Evolutionary conservation across 1,140 invertebrate genomes (phyloP).

Genomic region (Globodera rostochiensis): DNA sequence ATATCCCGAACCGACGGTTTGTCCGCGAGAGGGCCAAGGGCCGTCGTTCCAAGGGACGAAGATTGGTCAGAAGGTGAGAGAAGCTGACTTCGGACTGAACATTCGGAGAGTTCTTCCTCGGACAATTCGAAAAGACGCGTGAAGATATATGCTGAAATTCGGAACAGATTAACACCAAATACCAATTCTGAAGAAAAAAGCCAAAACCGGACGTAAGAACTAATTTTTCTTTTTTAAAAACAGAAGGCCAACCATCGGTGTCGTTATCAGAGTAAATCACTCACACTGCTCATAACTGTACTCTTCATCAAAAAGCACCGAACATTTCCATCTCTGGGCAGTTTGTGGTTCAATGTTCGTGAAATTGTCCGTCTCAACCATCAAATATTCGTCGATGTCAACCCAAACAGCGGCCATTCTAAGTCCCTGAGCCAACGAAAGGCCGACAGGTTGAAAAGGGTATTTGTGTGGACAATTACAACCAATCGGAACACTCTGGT

Average conservation of each 20-base stretch:
- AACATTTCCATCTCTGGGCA: slow-evolving; percentile 45
- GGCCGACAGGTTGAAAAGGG: slow-evolving; percentile 19
- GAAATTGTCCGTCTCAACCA: slow-evolving; percentile 45
- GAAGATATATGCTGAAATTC: slow-evolving; percentile 25
- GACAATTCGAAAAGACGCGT: slow-evolving; percentile 30
- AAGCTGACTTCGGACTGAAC: slow-evolving; percentile 2
- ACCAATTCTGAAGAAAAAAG: slow-evolving; percentile 4
- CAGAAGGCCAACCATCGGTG: too few relatives aligned
- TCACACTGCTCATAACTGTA: slow-evolving; percentile 45
- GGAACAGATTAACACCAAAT: too few relatives aligned
- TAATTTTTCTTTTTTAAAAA: too few relatives aligned
- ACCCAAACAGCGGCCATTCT: slow-evolving; percentile 39
- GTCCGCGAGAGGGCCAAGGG: slow-evolving; percentile 13
- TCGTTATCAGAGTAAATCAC: background rate
- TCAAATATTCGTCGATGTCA: slow-evolving; percentile 23
- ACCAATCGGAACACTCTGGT: background rate
- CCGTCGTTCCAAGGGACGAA: slow-evolving; percentile 15
- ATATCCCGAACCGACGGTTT: slow-evolving; percentile 22
- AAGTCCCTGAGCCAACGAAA: slow-evolving; percentile 13
- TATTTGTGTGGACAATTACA: slow-evolving; percentile 14
- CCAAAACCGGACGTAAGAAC: slow-evolving; percentile 6
- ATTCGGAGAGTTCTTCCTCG: slow-evolving; percentile 28
- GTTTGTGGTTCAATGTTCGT: slow-evolving; percentile 44
- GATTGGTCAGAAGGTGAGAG: background rate
- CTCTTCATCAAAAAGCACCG: slow-evolving; percentile 39